These are phyloP conservation scores for Echinometra lucunter DNA, from an alignment of 53 echinoderm and acorn worm species.

Conservation along the genomic window DNA sequence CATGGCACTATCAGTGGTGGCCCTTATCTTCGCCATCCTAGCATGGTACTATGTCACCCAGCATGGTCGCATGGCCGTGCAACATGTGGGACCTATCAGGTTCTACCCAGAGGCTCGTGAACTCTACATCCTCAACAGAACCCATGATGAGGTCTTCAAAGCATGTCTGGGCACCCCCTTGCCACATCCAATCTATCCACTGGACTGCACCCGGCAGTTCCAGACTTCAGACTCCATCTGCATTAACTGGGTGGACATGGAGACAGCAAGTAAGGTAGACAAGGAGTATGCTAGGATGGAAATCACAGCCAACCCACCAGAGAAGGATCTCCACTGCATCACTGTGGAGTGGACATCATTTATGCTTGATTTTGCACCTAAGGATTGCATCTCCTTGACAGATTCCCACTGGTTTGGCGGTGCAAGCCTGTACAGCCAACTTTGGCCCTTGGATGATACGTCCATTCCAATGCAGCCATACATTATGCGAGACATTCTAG, in stretches of 20 bases:
- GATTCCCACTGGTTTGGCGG: slow-evolving; percentile 91
- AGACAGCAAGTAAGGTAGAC: slow-evolving; percentile 61
- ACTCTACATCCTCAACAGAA: slow-evolving; percentile 59
- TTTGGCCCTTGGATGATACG: slow-evolving; percentile 86
- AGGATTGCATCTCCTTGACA: slow-evolving; percentile 82
- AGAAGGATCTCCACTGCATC: slow-evolving; percentile 71
- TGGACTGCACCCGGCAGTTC: slow-evolving; percentile 66
- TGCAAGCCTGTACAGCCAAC: slow-evolving; percentile 70
- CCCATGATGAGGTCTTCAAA: slow-evolving; percentile 63
- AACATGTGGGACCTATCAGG: slow-evolving; percentile 72
- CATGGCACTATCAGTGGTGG: slow-evolving; percentile 76
- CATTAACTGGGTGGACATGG: slow-evolving; percentile 79
- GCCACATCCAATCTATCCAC: slow-evolving; percentile 67
- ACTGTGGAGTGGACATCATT: slow-evolving; percentile 79
- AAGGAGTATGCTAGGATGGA: slow-evolving; percentile 74
- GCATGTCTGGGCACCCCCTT: slow-evolving; percentile 73
- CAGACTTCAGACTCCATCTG: slow-evolving; percentile 70
- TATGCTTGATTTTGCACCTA: slow-evolving; percentile 72
- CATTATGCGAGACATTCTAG: slow-evolving; percentile 69
- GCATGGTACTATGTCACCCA: slow-evolving; percentile 97
- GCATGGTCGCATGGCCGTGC: slow-evolving; percentile 78
- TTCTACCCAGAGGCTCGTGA: slow-evolving; percentile 68
- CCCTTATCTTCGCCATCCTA: slow-evolving; percentile 85
- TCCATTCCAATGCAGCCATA: slow-evolving; percentile 94
- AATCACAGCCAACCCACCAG: slow-evolving; percentile 65